These are phyloP conservation scores for Stichopus chloronotus DNA, from an alignment of 35 echinoderm and acorn worm genomes.

Conservation along the genomic window DNA sequence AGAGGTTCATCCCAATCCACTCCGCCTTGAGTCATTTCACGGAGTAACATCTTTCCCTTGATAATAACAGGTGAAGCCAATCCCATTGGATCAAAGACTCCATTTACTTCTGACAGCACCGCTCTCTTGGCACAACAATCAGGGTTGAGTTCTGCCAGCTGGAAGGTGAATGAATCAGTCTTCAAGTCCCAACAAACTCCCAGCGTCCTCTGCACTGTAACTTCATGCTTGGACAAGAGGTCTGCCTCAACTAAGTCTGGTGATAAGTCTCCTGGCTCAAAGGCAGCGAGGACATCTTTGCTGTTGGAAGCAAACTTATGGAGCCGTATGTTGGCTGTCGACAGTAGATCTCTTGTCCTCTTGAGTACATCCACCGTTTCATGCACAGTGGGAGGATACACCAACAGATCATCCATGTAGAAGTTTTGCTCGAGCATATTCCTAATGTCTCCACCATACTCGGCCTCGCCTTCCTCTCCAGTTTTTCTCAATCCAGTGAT, in stretches of 20 bases:
- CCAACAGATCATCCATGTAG: slow-evolving; percentile 59
- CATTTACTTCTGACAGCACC: slow-evolving; percentile 51
- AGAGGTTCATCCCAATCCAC: slow-evolving; percentile 56
- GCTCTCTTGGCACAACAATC: slow-evolving; percentile 17
- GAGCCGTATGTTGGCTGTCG: slow-evolving; percentile 59
- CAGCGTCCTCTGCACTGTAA: slow-evolving; percentile 40
- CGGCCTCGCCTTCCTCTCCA: slow-evolving; percentile 36
- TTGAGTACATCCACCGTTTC: slow-evolving; percentile 57
- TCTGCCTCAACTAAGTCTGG: slow-evolving; percentile 46
- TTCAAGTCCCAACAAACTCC: slow-evolving; percentile 56
- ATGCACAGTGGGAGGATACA: slow-evolving; percentile 51
- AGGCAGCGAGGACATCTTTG: slow-evolving; percentile 49
- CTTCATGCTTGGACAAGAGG: slow-evolving; percentile 37
- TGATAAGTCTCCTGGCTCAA: slow-evolving; percentile 54
- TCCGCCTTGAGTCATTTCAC: slow-evolving; percentile 49
- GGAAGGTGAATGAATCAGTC: slow-evolving; percentile 52
- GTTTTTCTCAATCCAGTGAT: slow-evolving; percentile 54
- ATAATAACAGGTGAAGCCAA: slow-evolving; percentile 57
- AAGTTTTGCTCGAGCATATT: slow-evolving; percentile 43
- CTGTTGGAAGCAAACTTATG: slow-evolving; percentile 63
- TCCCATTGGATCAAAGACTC: slow-evolving; percentile 63
- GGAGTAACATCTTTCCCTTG: slow-evolving; percentile 56
- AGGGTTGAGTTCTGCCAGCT: background rate
- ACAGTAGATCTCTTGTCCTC: slow-evolving; percentile 59
- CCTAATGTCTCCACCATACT: slow-evolving; percentile 39